Base-by-base conservation (phyloP, 2,797 vertebrate genomes). In the Orestias chungarensis region DNA sequence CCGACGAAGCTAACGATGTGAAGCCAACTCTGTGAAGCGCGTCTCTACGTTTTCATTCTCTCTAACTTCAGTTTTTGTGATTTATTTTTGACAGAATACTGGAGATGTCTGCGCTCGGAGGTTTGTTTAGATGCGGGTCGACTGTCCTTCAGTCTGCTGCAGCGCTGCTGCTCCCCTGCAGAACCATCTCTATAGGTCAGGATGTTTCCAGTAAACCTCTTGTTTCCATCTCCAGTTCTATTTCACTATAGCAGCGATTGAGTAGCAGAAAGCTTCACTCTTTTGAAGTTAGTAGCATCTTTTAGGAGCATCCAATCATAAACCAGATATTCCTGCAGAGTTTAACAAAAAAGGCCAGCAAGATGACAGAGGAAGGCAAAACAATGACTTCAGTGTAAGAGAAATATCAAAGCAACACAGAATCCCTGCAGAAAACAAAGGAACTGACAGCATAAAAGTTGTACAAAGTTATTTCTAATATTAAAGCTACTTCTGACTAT, bases 111-210 rank as follows among this genome's bases (percentile, higher is more conserved):
- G 38, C 83, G 0, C 64, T 94, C 17, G 88, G 90, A 65, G 86
- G 79, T 38, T 68, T 94, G 11, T 66, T 93, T 78, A 92, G 64
- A 67, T 78, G 80, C 59, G 91, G 88, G 14, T 69, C 78, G 44
- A 85, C 91, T 25, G 64, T 93, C 33, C 90, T 89, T 76, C 89
- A 83, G 15, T 82, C 88, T 61, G 86, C 93, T 6, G 76, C 86
- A 59, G 76, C 81, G 29, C 67, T 93, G 73, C 79, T 90, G 3
- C 70, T 78, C 52, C 64, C 88, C 8, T 78, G 75, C 29, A 90
- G 89, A 69, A 67, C 66, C 46, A 49, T 95, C 11, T 91, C 87
- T 23, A 93, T 93, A 33, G 91, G 93, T 93, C 73, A 80, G 86
- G 20, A 7, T 6, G 35, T 5, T 29, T 31, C 23, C 44, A 52